A percentile compares a stretch with the other conserved stretches of the same genome.
Conservation (phyloP, 2,113 vertebrate genomes). For the Camelus bactrianus region DNA sequence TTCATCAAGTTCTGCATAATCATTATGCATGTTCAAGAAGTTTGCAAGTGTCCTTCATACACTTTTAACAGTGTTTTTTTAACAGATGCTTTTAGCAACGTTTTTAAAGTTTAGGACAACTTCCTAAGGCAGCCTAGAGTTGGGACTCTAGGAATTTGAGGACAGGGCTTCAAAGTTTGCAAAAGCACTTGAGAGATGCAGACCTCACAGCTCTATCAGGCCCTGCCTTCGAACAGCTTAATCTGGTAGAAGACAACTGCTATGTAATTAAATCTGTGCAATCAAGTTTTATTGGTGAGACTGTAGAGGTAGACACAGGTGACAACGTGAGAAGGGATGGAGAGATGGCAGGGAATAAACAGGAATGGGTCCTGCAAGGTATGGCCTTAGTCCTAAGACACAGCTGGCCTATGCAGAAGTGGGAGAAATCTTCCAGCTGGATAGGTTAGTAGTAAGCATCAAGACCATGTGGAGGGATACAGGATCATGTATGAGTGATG, state of each 20-base stretch:
- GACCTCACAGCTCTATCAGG: neutral
- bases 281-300: neutral
- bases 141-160: neutral
- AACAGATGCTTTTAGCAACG: neutral
- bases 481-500: neutral
- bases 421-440: neutral
- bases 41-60: neutral
- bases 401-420: neutral
- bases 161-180: neutral
- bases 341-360: neutral
- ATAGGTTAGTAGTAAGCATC: neutral
- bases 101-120: neutral
- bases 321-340: neutral
- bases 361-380: neutral
- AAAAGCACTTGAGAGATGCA: neutral
- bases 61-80: neutral
- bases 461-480: neutral
- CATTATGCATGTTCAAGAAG: neutral
- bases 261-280: neutral
- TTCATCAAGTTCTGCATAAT: neutral
- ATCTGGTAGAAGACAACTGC: neutral
- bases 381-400: neutral
- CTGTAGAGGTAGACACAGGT: neutral
- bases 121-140: neutral
- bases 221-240: neutral